These are phyloP conservation scores for Microctonus brassicae DNA, from an alignment of 2,888 invertebrate genomes.

Conservation along the genomic window DNA sequence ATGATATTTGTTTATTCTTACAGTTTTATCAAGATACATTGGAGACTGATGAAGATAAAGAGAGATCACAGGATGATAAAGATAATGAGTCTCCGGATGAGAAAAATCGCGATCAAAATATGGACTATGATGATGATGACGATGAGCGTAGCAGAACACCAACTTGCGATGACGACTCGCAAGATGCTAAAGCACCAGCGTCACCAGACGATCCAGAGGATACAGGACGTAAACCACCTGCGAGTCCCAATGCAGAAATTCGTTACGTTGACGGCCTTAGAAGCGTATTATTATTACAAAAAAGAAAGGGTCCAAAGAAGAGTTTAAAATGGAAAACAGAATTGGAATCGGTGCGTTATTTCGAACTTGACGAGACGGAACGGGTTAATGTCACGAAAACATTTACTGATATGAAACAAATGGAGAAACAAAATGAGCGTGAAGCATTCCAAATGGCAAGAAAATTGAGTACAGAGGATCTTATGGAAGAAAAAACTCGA, in stretches of 20 bases:
- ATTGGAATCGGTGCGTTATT: conserved; percentile 87
- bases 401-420: conserved; percentile 91
- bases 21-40: conserved; percentile 94
- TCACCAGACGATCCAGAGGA: conserved; percentile 57
- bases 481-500: conserved; percentile 84
- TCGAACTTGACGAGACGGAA: conserved; percentile 96
- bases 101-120: conserved; percentile 59
- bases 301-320: conserved; percentile 84
- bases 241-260: conserved; percentile 48
- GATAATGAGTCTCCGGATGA: conserved; percentile 53
- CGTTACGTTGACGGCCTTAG: conserved; percentile 75
- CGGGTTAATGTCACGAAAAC: conserved; percentile 93
- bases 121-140: conserved; percentile 63
- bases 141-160: conserved; percentile 61
- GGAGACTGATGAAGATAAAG: conserved; percentile 77
- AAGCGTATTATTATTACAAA: conserved; percentile 82
- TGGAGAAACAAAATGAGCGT: conserved; percentile 89
- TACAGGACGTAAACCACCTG: conserved; percentile 34
- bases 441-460: conserved; percentile 85
- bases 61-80: conserved; percentile 56
- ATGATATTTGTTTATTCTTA: conserved; percentile 43
- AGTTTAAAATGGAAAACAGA: conserved; percentile 87
- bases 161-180: conserved; percentile 60
- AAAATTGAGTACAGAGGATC: conserved; percentile 80
- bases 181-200: conserved; percentile 54